Percentiles rank a stretch among this genome's conserved stretches.
phyloP scores from a whole-genome alignment of 2,797 vertebrate genomes.

The Picus viridis region DNA sequence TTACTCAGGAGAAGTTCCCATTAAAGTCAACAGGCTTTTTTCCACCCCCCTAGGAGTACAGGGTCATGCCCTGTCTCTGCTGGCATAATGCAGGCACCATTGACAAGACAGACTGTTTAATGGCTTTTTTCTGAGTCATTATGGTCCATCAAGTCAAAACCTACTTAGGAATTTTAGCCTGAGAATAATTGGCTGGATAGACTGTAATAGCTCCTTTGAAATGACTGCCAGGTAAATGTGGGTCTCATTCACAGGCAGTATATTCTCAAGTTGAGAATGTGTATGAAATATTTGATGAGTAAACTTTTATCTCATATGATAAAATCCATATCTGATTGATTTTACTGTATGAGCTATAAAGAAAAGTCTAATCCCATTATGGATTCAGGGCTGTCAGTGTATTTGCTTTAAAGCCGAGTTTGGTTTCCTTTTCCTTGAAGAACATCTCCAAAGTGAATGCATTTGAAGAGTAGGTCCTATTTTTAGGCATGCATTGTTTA shows the following conservation, averaged over 20 bases:
- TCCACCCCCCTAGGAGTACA: background rate
- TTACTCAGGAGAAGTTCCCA: conserved; percentile 12
- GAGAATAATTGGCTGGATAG: conserved; percentile 76
- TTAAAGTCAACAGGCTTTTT: conserved; percentile 31
- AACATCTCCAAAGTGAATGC: background rate
- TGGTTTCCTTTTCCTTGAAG: background rate
- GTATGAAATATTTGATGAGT: conserved; percentile 58
- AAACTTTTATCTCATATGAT: conserved; percentile 55
- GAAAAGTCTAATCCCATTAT: background rate
- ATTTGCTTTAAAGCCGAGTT: conserved; percentile 27
- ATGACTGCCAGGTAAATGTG: conserved; percentile 56
- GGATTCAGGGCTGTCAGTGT: background rate
- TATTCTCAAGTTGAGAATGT: conserved; percentile 42
- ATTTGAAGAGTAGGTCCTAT: background rate
- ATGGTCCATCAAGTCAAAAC: conserved; percentile 80
- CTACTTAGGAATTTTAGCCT: conserved; percentile 76
- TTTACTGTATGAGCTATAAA: conserved; percentile 43
- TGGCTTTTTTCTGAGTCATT: conserved; percentile 73
- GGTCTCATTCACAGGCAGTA: conserved; percentile 36
- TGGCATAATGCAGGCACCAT: conserved; percentile 69
- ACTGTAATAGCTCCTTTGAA: conserved; percentile 58
- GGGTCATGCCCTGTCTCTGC: conserved; percentile 63
- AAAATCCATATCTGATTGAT: conserved; percentile 68
- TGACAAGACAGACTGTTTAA: conserved; percentile 79
- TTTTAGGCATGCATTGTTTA: background rate